These are phyloP conservation scores for Fragum fragum DNA, from an alignment of 2,888 invertebrate genomes.

Conservation along the genomic window DNA sequence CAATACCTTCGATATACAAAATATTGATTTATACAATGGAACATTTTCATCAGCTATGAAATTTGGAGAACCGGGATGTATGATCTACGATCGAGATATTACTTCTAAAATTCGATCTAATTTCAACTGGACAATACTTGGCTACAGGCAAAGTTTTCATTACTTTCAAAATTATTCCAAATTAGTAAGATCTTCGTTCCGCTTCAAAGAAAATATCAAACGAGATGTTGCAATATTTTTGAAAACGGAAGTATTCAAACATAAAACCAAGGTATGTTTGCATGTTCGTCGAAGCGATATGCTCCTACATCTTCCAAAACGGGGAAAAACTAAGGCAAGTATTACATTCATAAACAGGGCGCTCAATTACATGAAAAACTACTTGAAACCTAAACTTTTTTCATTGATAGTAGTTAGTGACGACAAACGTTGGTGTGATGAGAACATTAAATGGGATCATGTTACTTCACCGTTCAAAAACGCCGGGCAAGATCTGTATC, in stretches of 20 bases:
- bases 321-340: not conserved
- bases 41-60: no score
- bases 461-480: slow-evolving; percentile 48
- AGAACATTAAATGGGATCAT: slow-evolving; percentile 45
- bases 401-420: slow-evolving; percentile 67
- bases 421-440: slow-evolving; percentile 66
- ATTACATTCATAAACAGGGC: slow-evolving; percentile 59
- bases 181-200: not conserved
- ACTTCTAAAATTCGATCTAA: no score
- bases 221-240: not conserved
- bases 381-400: slow-evolving; percentile 57
- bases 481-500: slow-evolving; percentile 64
- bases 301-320: not conserved
- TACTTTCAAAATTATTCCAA: no score
- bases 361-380: slow-evolving; percentile 64
- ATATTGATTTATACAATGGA: no score
- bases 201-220: not conserved
- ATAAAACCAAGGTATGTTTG: not conserved
- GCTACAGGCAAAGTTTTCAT: no score
- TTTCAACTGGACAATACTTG: no score
- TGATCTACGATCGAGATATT: no score
- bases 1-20: no score
- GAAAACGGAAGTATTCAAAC: not conserved
- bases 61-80: no score
- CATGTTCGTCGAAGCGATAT: slow-evolving; percentile 4